These are phyloP conservation scores for Axinella damicornis DNA, from an alignment of 37 sponge, comb jelly and placozoan species.

Conservation along the genomic window DNA sequence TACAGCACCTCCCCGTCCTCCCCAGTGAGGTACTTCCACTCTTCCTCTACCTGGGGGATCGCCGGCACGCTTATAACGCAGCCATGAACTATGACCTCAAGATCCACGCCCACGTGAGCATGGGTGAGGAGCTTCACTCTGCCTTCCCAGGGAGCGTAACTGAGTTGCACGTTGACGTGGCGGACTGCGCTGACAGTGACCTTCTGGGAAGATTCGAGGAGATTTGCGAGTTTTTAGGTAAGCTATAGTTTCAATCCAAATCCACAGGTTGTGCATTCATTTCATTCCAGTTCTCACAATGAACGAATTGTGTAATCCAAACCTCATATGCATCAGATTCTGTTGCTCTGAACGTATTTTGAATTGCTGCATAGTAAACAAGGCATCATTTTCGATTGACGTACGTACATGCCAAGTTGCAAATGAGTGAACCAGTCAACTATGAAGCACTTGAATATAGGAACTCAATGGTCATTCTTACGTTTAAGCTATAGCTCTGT, in stretches of 20 bases:
- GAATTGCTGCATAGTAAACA: too few relatives aligned
- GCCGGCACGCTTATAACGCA: slow-evolving; percentile 80
- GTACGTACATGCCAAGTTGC: too few relatives aligned
- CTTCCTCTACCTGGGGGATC: slow-evolving; percentile 89
- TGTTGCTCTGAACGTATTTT: too few relatives aligned
- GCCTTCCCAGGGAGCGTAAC: slow-evolving; percentile 48
- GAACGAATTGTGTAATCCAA: too few relatives aligned
- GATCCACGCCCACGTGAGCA: slow-evolving; percentile 65
- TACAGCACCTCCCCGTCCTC: slow-evolving; percentile 78
- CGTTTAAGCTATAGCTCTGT: too few relatives aligned
- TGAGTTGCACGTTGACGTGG: slow-evolving; percentile 56
- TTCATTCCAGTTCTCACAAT: too few relatives aligned
- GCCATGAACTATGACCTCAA: slow-evolving; percentile 82
- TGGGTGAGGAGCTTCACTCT: slow-evolving; percentile 47
- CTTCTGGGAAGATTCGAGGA: slow-evolving; percentile 59
- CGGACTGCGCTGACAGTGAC: slow-evolving; percentile 54
- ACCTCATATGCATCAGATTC: too few relatives aligned
- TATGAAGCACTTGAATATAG: too few relatives aligned
- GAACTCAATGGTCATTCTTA: too few relatives aligned
- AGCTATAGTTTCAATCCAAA: not conserved
- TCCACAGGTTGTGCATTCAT: too few relatives aligned
- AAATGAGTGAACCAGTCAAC: too few relatives aligned
- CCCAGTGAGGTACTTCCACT: slow-evolving; percentile 92
- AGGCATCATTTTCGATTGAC: too few relatives aligned
- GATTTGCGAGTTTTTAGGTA: slow-evolving; percentile 78